Conservation (phyloP, 2,888 invertebrate species). For the Nasonia oneida region DNA sequence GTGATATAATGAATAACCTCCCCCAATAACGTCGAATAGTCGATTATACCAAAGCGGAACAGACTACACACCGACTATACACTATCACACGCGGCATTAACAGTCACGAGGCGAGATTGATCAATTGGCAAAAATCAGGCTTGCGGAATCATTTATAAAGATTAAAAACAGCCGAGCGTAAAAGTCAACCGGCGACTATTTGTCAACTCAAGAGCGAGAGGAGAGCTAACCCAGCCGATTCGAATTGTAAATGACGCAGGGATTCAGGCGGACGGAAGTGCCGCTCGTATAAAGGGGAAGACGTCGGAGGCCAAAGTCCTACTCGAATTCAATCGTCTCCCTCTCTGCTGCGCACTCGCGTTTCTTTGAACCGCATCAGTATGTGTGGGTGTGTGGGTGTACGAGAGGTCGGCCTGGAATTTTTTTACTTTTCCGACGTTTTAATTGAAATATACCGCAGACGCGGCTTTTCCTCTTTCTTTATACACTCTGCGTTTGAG, state of each 20-base stretch:
- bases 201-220: slow-evolving; percentile 9
- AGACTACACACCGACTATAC: too few relatives aligned
- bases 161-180: slow-evolving; percentile 11
- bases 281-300: not conserved
- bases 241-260: slow-evolving; percentile 42
- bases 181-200: not conserved
- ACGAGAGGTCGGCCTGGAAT: not conserved
- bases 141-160: not conserved
- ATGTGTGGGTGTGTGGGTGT: not conserved
- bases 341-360: not conserved
- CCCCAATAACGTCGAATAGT: too few relatives aligned
- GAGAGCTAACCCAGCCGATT: not conserved
- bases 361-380: slow-evolving; percentile 22
- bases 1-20: too few relatives aligned
- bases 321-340: slow-evolving; percentile 38
- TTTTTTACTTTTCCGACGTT: slow-evolving; percentile 38
- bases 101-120: too few relatives aligned
- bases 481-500: not conserved
- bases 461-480: not conserved
- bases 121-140: too few relatives aligned
- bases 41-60: too few relatives aligned
- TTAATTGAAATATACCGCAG: slow-evolving; percentile 32
- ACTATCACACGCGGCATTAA: too few relatives aligned
- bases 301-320: not conserved
- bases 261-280: not conserved